Evolutionary conservation across 2,888 invertebrate species (phyloP).

Genomic region (Luperina nickerlii): DNA sequence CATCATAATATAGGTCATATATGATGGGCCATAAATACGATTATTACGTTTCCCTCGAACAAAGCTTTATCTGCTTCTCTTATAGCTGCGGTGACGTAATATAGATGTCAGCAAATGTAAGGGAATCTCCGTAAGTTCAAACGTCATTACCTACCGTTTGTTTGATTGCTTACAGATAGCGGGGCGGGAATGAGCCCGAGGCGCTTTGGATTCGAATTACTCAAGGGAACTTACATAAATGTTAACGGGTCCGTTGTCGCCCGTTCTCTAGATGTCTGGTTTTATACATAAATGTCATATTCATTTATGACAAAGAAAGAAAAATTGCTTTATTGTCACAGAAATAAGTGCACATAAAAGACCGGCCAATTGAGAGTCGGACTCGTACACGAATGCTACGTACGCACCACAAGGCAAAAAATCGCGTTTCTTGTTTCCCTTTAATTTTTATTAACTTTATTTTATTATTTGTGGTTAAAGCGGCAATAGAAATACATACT

Average conservation of each 20-base stretch:
- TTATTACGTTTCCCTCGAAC: constrained; percentile 71
- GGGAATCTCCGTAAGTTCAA: constrained; percentile 71
- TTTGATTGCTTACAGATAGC: constrained; percentile 83
- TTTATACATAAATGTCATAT: constrained; percentile 5
- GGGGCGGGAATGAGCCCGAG: constrained; percentile 71
- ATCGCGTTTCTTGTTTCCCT: neutral
- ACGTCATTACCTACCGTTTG: constrained; percentile 81
- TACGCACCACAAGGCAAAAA: neutral
- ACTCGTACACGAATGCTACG: neutral
- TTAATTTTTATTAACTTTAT: neutral
- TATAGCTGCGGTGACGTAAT: constrained; percentile 68
- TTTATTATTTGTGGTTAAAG: neutral
- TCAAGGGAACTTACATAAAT: constrained; percentile 80
- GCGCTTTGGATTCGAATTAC: constrained; percentile 75
- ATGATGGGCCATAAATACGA: constrained; percentile 66
- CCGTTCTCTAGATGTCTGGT: constrained; percentile 42
- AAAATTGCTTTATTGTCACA: neutral
- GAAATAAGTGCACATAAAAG: neutral
- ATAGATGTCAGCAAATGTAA: constrained; percentile 77
- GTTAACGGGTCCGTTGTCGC: constrained; percentile 73
- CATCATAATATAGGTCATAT: constrained; percentile 55
- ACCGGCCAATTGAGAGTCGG: neutral
- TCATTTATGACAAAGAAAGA: neutral
- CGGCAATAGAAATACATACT: neutral
- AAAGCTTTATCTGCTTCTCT: constrained; percentile 69